These are phyloP conservation scores for Tragelaphus eurycerus DNA, from an alignment of 2,797 vertebrate species.

Conservation along the genomic window DNA sequence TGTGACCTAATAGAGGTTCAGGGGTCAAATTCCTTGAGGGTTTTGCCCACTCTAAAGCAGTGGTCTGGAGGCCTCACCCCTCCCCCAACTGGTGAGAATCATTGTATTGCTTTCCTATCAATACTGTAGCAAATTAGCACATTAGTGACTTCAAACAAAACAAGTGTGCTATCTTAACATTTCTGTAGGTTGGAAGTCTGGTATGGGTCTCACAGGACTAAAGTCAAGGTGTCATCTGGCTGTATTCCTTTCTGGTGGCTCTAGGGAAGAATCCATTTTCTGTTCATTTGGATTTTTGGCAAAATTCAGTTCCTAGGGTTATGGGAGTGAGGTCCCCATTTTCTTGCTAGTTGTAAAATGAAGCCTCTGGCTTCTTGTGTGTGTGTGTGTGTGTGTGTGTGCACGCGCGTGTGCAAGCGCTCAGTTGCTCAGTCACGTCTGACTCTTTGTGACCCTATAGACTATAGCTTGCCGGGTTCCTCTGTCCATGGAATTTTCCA, in stretches of 20 bases:
- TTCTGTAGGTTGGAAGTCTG: background rate
- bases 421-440: background rate
- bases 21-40: conserved; percentile 62
- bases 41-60: conserved; percentile 64
- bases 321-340: background rate
- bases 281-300: background rate
- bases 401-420: rapidly evolving
- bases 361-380: background rate
- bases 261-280: background rate
- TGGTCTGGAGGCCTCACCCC: background rate
- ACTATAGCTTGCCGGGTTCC: background rate
- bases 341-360: background rate
- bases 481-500: background rate
- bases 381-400: background rate
- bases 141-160: background rate
- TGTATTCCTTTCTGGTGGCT: background rate
- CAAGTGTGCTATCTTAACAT: background rate
- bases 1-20: background rate
- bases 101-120: background rate
- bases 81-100: background rate
- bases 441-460: background rate
- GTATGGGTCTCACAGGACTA: background rate
- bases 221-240: background rate
- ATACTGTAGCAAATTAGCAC: background rate
- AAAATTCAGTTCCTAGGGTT: background rate